Conservation (phyloP, 2,888 invertebrate species). For the Parascotia fuliginaria region DNA sequence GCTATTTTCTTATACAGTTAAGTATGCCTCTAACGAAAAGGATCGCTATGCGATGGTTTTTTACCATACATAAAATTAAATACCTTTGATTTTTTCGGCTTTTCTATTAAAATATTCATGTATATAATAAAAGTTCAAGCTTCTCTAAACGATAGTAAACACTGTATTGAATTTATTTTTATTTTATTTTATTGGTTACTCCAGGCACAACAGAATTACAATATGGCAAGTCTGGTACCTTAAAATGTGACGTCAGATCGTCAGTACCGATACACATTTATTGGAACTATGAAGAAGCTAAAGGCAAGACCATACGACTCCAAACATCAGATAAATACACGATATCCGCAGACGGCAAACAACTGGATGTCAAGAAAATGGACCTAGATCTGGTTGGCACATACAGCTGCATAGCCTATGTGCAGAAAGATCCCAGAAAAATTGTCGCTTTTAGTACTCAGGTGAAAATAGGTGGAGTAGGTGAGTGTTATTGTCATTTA, state of each 20-base stretch:
- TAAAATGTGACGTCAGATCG: constrained; percentile 38
- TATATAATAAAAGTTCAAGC: too few relatives aligned
- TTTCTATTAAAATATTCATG: too few relatives aligned
- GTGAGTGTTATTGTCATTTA: constrained; percentile 17
- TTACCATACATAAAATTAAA: too few relatives aligned
- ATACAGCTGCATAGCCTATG: constrained; percentile 27
- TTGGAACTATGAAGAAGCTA: constrained; percentile 24
- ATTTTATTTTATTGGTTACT: too few relatives aligned
- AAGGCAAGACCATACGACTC: constrained; percentile 6
- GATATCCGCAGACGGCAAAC: constrained; percentile 23
- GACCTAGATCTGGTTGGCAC: constrained; percentile 21
- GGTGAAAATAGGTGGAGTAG: constrained; percentile 26
- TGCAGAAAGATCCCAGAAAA: constrained; percentile 19
- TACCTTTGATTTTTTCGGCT: too few relatives aligned
- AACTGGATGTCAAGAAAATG: constrained; percentile 32
- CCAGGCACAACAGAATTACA: constrained; percentile 17
- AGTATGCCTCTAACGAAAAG: too few relatives aligned
- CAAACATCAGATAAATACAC: constrained; percentile 22
- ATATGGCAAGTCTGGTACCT: constrained; percentile 20
- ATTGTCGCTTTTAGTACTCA: constrained; percentile 11
- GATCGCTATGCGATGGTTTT: too few relatives aligned
- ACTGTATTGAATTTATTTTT: too few relatives aligned
- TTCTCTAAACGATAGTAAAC: too few relatives aligned
- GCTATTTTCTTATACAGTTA: too few relatives aligned
- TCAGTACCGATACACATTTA: constrained; percentile 29